Conservation (phyloP, 1,140 invertebrate species). For the Teleogryllus occipitalis region DNA sequence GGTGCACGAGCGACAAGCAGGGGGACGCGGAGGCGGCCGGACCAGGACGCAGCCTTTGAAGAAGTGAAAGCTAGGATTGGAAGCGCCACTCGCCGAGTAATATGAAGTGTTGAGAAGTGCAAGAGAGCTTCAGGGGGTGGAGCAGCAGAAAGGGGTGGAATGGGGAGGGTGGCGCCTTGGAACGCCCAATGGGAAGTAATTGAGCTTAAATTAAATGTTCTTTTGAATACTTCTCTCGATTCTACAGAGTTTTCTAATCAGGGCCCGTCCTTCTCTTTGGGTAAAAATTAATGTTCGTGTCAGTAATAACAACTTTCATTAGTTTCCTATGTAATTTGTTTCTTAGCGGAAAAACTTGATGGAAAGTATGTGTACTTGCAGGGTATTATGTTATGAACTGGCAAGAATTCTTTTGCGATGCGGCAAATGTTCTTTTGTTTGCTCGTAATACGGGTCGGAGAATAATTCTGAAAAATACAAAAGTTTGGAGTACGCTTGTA, state of each 20-base stretch:
- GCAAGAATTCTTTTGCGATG: too few relatives aligned
- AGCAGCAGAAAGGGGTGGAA: too few relatives aligned
- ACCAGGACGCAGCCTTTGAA: background rate
- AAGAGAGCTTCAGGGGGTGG: background rate
- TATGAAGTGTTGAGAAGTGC: background rate
- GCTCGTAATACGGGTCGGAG: too few relatives aligned
- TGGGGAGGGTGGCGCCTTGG: background rate
- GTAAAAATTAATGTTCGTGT: background rate
- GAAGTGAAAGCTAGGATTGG: background rate
- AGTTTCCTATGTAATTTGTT: background rate
- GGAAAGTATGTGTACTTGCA: too few relatives aligned
- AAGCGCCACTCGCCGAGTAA: background rate
- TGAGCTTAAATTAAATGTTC: conserved; percentile 5
- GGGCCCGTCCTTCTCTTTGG: background rate
- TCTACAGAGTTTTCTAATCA: background rate
- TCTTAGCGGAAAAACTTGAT: too few relatives aligned
- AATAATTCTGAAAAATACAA: too few relatives aligned
- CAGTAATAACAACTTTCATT: background rate
- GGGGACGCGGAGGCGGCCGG: background rate
- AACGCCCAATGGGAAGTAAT: background rate
- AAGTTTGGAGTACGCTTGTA: too few relatives aligned
- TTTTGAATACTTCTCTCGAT: background rate
- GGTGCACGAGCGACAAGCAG: too few relatives aligned
- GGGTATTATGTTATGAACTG: too few relatives aligned
- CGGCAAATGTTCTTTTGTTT: too few relatives aligned